These are phyloP conservation scores for Pollenia labialis DNA, from an alignment of 2,888 invertebrate species.

Conservation along the genomic window DNA sequence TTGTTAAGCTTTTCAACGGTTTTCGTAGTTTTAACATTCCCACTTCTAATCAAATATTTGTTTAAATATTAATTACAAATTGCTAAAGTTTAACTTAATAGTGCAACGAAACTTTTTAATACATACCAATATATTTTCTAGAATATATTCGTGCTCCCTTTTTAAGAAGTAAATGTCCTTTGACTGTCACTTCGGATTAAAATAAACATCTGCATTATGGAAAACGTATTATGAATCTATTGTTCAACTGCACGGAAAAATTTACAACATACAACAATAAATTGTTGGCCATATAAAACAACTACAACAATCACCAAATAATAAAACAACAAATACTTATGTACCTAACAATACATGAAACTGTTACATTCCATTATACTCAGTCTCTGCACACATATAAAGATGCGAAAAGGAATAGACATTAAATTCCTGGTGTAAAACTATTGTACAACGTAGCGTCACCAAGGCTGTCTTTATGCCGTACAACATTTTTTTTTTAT, in stretches of 20 bases:
- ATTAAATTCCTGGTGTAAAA: constrained; percentile 68
- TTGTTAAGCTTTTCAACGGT: no score
- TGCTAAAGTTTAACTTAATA: no score
- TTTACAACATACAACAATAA: constrained; percentile 76
- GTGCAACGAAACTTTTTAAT: no score
- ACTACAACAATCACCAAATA: constrained; percentile 68
- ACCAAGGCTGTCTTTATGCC: constrained; percentile 60
- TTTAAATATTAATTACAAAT: no score
- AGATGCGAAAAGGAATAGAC: constrained; percentile 44
- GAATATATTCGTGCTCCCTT: background rate
- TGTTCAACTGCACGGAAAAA: constrained; percentile 83
- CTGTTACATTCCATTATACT: constrained; percentile 10
- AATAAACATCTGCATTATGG: constrained; percentile 76
- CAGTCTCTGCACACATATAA: constrained; percentile 4
- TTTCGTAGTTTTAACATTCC: no score
- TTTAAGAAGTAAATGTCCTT: constrained; percentile 65
- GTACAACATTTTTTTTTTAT: constrained; percentile 46
- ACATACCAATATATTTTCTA: no score
- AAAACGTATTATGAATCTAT: constrained; percentile 80
- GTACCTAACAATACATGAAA: constrained; percentile 46
- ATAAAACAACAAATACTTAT: constrained; percentile 58
- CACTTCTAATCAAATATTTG: no score
- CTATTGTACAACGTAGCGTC: constrained; percentile 55
- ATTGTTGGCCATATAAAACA: constrained; percentile 75
- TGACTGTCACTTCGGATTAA: constrained; percentile 76